Evolutionary conservation across 2,888 invertebrate species (phyloP), one percentile per base, ranked within the genome.

Genomic region (Pterostichus madidus): DNA sequence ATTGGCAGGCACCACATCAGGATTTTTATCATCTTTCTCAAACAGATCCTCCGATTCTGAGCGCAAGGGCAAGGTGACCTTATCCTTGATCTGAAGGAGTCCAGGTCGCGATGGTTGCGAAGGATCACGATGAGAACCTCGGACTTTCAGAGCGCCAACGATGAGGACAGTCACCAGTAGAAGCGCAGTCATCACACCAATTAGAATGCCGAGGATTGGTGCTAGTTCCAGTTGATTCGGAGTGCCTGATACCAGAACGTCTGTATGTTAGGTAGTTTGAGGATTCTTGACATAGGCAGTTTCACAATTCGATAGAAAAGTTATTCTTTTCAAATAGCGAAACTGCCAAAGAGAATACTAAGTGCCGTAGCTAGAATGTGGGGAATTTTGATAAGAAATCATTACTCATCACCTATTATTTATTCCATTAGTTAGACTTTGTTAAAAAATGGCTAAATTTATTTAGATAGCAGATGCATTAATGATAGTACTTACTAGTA

Each of bases 1-100:
- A 89, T 95, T 96, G 86, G 95, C 94, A 35, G 97, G 96, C 84
- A 97, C 95, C 85, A 97, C 96, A 89, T 97, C 97, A 35, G 97
- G 97, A 91, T 97, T 97, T 89, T 94, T 95, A 90, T 97, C 97
- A 88, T 97, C 97, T 85, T 92, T 92, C 85, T 93, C 93, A 86
- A 95, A 95, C 88, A 95, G 93, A 87, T 94, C 95, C 85, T 95
- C 94, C 17, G 93, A 92, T 85, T 90, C 91, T 86, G 91, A 92
- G 86, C 92, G 91, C 85, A 92, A 91, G 86, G 94, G 94, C 88
- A 94, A 90, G 81, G 93, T 92, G 84, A 93, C 94, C 90, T 95
- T 95, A 89, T 94, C 92, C 89, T 93, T 93, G 87, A 93, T 91
- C 86, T 92, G 91, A 85, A 93, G 91, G 89, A 92, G 92, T 87